Conservation (phyloP, 2,113 vertebrate genomes). For the Mobula birostris region DNA sequence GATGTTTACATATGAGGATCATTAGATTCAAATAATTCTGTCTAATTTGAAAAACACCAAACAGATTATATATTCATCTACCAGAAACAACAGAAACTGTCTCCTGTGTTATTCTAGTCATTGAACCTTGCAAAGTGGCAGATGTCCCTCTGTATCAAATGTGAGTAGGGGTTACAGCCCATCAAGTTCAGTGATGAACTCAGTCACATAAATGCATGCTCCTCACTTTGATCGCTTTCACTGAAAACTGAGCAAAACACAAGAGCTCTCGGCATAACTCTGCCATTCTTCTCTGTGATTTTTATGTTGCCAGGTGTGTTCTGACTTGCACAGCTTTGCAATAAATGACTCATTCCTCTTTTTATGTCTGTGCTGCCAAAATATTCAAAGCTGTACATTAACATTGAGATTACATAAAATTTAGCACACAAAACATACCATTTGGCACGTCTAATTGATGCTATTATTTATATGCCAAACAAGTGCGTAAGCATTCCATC, state of each 20-base stretch:
- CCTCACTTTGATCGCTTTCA: background rate
- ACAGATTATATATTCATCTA: slow-evolving; percentile 27
- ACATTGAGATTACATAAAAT: background rate
- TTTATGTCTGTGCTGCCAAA: background rate
- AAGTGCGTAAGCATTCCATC: background rate
- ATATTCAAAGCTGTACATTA: background rate
- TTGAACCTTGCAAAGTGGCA: slow-evolving; percentile 23
- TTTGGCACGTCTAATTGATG: background rate
- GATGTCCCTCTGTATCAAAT: background rate
- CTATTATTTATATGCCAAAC: background rate
- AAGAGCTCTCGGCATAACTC: background rate
- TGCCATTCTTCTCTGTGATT: background rate
- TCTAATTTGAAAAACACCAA: slow-evolving; percentile 32
- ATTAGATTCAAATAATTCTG: slow-evolving; percentile 34
- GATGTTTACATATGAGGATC: slow-evolving; percentile 35
- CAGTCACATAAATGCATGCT: background rate
- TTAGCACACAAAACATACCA: background rate
- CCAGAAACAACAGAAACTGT: background rate
- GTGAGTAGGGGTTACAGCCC: background rate
- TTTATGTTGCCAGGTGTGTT: background rate
- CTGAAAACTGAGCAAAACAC: background rate
- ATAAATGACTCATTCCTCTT: background rate
- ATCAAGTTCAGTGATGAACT: background rate
- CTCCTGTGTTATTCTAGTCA: background rate
- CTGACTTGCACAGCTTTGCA: background rate